Conservation (phyloP, 2,113 vertebrate species). For the Prionailurus viverrinus region DNA sequence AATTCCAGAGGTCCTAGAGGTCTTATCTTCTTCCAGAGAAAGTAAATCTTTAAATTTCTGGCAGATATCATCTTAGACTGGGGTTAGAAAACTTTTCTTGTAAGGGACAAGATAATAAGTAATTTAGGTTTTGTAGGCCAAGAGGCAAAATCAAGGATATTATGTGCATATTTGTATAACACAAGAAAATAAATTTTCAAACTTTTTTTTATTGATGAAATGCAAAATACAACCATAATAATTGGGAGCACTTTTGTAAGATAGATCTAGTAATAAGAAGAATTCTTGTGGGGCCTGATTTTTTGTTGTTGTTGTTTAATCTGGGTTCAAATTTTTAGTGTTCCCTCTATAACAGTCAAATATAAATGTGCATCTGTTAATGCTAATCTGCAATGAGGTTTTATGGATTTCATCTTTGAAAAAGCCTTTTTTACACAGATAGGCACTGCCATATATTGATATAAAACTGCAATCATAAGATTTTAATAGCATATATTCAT, state of each 20-base stretch:
- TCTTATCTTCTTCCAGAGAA: not conserved
- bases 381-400: not conserved
- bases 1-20: not conserved
- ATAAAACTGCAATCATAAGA: not conserved
- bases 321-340: not conserved
- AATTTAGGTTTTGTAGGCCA: not conserved
- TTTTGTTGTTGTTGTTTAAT: not conserved
- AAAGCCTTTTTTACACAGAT: not conserved
- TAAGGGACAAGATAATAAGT: not conserved
- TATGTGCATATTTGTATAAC: too few species aligned
- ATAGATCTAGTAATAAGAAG: not conserved
- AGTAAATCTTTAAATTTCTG: not conserved
- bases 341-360: not conserved
- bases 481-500: not conserved
- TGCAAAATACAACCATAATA: not conserved
- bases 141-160: too few species aligned
- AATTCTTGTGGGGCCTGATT: not conserved
- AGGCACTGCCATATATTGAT: not conserved
- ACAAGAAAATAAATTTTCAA: too few species aligned
- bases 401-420: not conserved
- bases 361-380: not conserved
- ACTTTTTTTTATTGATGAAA: too few species aligned
- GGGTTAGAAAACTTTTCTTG: not conserved
- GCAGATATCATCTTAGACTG: not conserved
- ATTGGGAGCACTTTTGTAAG: not conserved